Conservation (phyloP, 2,888 invertebrate species). For the Microplitis manilae region DNA sequence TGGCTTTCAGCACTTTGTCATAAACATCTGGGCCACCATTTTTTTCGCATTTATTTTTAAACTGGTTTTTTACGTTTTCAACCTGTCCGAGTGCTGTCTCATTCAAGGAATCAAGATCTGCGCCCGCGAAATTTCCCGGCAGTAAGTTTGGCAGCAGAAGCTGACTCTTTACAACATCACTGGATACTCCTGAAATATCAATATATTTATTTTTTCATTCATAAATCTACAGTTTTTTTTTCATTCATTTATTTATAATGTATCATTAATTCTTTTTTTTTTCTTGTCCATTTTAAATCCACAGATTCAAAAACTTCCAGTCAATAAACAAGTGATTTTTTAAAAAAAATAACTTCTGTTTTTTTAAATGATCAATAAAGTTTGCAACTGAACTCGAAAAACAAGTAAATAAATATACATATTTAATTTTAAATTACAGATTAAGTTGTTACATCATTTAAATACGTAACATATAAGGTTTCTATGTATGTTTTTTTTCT, state of each 20-base stretch:
- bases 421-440: neutral
- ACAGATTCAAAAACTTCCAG: no score
- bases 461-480: neutral
- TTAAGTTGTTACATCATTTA: neutral
- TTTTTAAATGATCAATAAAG: no score
- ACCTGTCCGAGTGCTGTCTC: constrained; percentile 58
- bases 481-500: neutral
- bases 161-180: constrained; percentile 6
- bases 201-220: no score
- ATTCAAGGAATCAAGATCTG: constrained; percentile 57
- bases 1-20: constrained; percentile 73
- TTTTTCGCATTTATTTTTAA: constrained; percentile 79
- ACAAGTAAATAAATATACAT: neutral
- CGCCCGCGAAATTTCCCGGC: constrained; percentile 45
- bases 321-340: no score
- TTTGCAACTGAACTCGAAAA: constrained; percentile 19
- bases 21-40: constrained; percentile 76
- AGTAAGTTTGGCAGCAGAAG: constrained; percentile 24
- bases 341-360: no score
- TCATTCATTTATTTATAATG: no score
- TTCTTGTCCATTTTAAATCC: no score
- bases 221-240: no score
- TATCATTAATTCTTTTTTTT: no score
- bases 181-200: no score
- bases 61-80: constrained; percentile 73